A percentile compares a stretch with the other conserved stretches of the same genome.
Conservation (phyloP, 2,113 vertebrate species). For the Irena cyanogastra region DNA sequence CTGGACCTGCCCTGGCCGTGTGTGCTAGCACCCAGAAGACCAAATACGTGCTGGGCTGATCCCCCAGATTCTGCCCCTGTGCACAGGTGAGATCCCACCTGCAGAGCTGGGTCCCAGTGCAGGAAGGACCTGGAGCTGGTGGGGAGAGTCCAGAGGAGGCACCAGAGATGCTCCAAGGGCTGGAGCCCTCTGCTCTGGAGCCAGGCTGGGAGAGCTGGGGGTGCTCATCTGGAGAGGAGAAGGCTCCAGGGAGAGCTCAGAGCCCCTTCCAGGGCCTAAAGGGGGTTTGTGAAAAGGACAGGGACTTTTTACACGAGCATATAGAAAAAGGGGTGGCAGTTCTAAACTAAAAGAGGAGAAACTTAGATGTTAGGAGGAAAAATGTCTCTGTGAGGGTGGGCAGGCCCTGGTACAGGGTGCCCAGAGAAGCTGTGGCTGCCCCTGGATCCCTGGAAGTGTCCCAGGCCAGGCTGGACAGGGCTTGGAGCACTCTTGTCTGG, state of each 20-base stretch:
- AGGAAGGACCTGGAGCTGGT: background rate
- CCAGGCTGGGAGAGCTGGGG: background rate
- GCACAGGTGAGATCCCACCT: background rate
- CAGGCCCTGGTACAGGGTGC: background rate
- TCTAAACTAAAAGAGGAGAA: background rate
- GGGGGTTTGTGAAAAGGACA: background rate
- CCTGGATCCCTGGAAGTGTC: background rate
- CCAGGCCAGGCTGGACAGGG: background rate
- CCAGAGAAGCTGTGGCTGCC: background rate
- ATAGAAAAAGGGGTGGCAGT: background rate
- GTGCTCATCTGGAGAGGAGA: background rate
- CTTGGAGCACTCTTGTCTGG: background rate
- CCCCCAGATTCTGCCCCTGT: background rate
- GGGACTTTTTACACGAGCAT: background rate
- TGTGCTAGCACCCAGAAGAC: background rate
- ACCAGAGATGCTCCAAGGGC: fast-evolving
- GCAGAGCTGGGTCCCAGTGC: background rate
- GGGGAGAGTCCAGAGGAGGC: background rate
- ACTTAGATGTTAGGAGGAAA: background rate
- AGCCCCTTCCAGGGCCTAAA: fast-evolving
- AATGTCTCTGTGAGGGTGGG: background rate
- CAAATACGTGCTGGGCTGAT: background rate
- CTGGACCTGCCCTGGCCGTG: background rate
- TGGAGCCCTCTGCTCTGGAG: background rate
- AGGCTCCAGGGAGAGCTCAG: background rate